phyloP scores from a whole-genome alignment of 92 coral and sea anemone genomes.

The Phymanthus crucifer region DNA sequence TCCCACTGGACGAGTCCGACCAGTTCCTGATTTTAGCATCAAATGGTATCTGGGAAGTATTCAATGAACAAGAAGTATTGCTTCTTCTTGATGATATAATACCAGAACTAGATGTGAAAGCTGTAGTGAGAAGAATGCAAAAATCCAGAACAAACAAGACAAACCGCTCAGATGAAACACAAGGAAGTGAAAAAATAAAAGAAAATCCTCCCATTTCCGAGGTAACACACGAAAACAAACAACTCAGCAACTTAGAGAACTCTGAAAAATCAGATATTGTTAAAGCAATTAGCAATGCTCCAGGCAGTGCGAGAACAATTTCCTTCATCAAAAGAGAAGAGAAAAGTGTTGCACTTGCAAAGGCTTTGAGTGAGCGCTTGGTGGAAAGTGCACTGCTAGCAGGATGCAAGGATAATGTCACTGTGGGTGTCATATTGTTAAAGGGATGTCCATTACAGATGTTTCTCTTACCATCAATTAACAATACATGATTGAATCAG shows the following conservation, averaged over 20 bases:
- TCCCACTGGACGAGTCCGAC: slow-evolving; percentile 66
- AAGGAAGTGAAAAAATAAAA: not conserved
- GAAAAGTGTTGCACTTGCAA: slow-evolving; percentile 65
- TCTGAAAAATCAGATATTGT: not conserved
- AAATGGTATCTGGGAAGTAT: slow-evolving; percentile 93
- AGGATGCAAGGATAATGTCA: slow-evolving; percentile 84
- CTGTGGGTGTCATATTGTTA: slow-evolving; percentile 74
- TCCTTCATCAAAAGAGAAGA: slow-evolving; percentile 44
- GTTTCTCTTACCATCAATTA: slow-evolving; percentile 73
- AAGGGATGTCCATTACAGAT: slow-evolving; percentile 80
- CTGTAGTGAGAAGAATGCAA: slow-evolving; percentile 63
- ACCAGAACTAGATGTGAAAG: slow-evolving; percentile 80
- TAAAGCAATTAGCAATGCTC: not conserved
- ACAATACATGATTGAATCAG: not conserved
- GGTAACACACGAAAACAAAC: not conserved
- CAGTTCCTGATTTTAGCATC: slow-evolving; percentile 86
- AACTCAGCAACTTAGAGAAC: not conserved
- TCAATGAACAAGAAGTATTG: slow-evolving; percentile 79
- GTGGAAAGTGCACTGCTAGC: slow-evolving; percentile 87
- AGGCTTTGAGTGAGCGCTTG: slow-evolving; percentile 82
- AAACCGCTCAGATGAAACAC: not conserved
- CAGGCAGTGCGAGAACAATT: not conserved
- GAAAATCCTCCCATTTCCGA: slow-evolving; percentile 28
- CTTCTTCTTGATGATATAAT: slow-evolving; percentile 79
- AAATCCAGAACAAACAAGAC: slow-evolving; percentile 24